Percentiles rank a stretch among this genome's conserved stretches.
These are phyloP conservation scores for Aegotheles bennettii DNA, from an alignment of 2,113 vertebrate species.

Conservation along the genomic window DNA sequence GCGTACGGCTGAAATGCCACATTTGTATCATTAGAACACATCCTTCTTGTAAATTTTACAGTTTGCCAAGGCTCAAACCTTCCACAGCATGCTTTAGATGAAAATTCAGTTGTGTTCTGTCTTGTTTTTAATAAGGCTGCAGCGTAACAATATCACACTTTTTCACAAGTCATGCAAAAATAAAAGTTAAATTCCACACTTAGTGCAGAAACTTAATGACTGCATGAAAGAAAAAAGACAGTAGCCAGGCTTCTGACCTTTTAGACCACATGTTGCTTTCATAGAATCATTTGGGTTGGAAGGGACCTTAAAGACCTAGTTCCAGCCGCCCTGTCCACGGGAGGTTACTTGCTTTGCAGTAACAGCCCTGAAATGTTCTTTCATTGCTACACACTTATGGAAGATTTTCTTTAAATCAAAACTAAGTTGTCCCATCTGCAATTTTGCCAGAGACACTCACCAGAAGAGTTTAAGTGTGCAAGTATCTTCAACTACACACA, in stretches of 20 bases:
- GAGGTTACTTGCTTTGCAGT: accelerated
- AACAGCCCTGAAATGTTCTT: neutral
- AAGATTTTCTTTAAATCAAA: neutral
- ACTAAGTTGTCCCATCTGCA: neutral
- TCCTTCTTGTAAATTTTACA: neutral
- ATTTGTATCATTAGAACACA: neutral
- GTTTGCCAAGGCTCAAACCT: neutral
- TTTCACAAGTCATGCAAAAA: neutral
- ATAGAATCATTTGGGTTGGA: too few relatives aligned
- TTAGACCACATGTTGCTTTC: accelerated
- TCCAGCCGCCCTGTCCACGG: too few relatives aligned
- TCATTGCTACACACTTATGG: neutral
- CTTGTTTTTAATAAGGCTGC: neutral
- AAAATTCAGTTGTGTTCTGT: neutral
- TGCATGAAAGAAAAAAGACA: neutral
- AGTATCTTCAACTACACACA: neutral
- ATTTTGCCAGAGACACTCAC: neutral
- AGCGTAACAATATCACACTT: neutral
- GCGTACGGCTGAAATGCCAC: slow-evolving; percentile 82
- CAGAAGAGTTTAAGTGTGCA: neutral
- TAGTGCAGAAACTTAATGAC: neutral
- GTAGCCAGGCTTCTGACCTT: neutral
- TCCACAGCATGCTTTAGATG: neutral
- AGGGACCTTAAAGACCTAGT: too few relatives aligned
- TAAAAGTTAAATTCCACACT: neutral